Conservation (phyloP, 2,888 invertebrate species). For the Rotaria macrura region DNA sequence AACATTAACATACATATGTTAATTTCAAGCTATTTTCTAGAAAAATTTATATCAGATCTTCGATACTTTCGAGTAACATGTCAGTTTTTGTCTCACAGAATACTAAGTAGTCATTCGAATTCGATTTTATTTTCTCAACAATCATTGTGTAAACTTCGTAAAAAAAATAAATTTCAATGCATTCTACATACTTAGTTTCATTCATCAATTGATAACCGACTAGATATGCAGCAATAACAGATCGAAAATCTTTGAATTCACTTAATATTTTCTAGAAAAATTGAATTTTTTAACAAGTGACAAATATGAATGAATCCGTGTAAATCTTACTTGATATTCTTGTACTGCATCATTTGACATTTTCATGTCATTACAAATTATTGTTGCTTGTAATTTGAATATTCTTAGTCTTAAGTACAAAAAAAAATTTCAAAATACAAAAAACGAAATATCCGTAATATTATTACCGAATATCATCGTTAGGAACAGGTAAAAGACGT, state of each 20-base stretch:
- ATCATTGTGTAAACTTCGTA: no score
- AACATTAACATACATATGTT: no score
- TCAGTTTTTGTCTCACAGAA: no score
- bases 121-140: no score
- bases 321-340: background rate
- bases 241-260: conserved; percentile 29
- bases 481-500: background rate
- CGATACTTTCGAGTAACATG: no score
- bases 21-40: no score
- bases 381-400: conserved; percentile 26
- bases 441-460: background rate
- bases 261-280: conserved; percentile 21
- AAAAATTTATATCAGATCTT: no score
- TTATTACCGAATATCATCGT: background rate
- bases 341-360: background rate
- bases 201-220: conserved; percentile 11
- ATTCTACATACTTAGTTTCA: background rate
- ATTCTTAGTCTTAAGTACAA: conserved; percentile 23
- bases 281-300: no score
- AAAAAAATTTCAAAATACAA: background rate
- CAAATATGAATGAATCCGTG: background rate
- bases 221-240: conserved; percentile 30
- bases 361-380: conserved; percentile 13
- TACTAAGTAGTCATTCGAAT: no score
- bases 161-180: no score